These are phyloP conservation scores for Hippopotamus amphibius DNA, from an alignment of 2,113 vertebrate species.

Conservation along the genomic window DNA sequence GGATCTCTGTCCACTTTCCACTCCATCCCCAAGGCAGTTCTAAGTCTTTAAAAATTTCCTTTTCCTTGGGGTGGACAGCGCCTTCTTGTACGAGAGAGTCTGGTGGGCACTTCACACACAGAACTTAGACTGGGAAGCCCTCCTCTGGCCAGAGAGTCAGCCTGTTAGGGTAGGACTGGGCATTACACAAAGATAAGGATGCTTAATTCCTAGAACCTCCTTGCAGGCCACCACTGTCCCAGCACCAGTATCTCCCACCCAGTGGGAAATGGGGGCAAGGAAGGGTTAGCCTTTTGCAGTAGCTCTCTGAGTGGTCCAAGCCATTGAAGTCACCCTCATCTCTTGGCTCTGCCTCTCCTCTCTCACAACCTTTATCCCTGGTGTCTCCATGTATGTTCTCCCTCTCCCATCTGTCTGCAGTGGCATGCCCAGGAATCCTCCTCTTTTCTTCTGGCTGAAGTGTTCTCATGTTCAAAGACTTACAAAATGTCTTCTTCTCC, in stretches of 20 bases:
- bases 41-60: background rate
- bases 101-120: background rate
- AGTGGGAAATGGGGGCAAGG: too few relatives aligned
- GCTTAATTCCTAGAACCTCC: background rate
- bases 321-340: background rate
- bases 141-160: background rate
- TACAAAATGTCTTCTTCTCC: background rate
- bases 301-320: background rate
- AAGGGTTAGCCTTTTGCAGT: fast-evolving
- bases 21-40: background rate
- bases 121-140: background rate
- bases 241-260: background rate
- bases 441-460: background rate
- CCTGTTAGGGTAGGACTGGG: background rate
- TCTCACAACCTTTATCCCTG: background rate
- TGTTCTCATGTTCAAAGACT: background rate
- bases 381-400: fast-evolving
- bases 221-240: too few relatives aligned
- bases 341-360: background rate
- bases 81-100: background rate
- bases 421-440: fast-evolving
- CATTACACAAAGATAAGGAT: background rate
- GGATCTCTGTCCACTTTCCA: background rate
- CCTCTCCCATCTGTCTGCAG: background rate
- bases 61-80: background rate